A percentile compares a stretch with the other conserved stretches of the same genome.
These are phyloP conservation scores for Myotis vivesi DNA, from an alignment of 2,797 vertebrate genomes.

Conservation along the genomic window DNA sequence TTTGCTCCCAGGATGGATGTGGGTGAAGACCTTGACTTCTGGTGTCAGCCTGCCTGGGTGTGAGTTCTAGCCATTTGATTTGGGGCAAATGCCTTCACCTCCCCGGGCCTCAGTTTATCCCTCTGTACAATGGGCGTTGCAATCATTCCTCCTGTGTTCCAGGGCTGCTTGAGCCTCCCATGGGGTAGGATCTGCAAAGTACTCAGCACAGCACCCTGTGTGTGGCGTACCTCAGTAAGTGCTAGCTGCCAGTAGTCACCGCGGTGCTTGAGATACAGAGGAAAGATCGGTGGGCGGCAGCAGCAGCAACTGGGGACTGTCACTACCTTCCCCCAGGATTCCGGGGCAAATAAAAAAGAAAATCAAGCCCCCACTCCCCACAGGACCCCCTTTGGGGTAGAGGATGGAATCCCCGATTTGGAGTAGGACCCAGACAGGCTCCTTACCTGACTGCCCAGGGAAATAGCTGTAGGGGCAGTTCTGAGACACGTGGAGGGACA, in stretches of 20 bases:
- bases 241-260: not conserved
- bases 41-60: not conserved
- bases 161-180: not conserved
- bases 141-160: accelerated
- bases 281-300: not conserved
- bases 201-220: not conserved
- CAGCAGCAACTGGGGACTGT: not conserved
- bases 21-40: not conserved
- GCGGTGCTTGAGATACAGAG: not conserved
- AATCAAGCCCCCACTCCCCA: not conserved
- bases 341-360: not conserved
- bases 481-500: not conserved
- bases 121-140: not conserved
- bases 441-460: not conserved
- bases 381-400: not conserved
- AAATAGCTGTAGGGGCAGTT: not conserved
- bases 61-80: not conserved
- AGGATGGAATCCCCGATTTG: not conserved
- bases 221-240: not conserved
- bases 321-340: not conserved
- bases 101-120: not conserved
- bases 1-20: not conserved
- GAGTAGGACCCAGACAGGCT: not conserved
- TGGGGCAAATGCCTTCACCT: not conserved
- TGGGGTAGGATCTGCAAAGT: not conserved